phyloP scores from a whole-genome alignment of 2,113 vertebrate species.

The Strigops habroptila region DNA sequence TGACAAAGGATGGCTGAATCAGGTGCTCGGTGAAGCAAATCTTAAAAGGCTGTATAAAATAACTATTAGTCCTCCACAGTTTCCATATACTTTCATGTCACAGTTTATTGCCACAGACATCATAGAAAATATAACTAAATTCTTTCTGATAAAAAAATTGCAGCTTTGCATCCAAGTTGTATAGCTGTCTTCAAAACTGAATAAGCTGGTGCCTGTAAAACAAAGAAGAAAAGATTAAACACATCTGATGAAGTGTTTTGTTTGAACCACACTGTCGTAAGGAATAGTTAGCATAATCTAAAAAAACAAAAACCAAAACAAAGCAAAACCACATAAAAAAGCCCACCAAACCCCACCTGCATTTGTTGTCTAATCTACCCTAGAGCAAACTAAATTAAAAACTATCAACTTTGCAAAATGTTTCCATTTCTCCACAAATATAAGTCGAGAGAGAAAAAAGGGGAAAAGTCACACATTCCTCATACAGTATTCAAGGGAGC shows the following conservation, averaged over 20 bases:
- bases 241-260: neutral
- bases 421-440: neutral
- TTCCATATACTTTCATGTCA: neutral
- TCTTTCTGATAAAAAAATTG: slow-evolving; percentile 89
- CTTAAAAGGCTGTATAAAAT: neutral
- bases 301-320: neutral
- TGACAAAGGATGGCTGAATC: neutral
- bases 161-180: slow-evolving; percentile 89
- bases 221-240: neutral
- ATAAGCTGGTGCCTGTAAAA: slow-evolving; percentile 86
- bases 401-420: neutral
- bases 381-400: neutral
- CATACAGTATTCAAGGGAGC: neutral
- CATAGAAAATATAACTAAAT: slow-evolving; percentile 67
- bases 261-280: neutral
- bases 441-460: neutral
- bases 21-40: neutral
- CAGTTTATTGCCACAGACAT: neutral
- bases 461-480: neutral
- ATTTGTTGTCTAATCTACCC: neutral
- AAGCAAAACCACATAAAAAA: neutral
- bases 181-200: slow-evolving; percentile 85
- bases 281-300: neutral
- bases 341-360: neutral
- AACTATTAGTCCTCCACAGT: neutral